Base-by-base conservation (phyloP, 2,888 invertebrate species). In the Plebejus anna region DNA sequence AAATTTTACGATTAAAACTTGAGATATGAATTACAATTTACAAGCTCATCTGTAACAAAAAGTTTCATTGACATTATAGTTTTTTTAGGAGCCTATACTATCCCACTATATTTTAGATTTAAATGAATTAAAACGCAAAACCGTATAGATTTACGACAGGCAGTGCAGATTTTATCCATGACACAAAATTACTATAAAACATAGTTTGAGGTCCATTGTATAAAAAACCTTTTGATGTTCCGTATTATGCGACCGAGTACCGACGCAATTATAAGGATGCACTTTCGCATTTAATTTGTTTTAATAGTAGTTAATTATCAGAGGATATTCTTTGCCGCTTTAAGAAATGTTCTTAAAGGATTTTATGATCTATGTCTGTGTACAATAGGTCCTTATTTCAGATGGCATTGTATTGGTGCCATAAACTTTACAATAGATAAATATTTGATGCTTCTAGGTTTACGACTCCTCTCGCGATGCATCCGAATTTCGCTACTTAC, bases 401-500 rank as follows among this genome's bases (percentile, higher is more conserved):
- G 66, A 66, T 66, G 32, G 66, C 61, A 28, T 61, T 61, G 70
- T 42, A 38, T 55, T 55, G 55, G 4, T 55, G 55, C 71, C 66
- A 28, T 66, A 71, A 71, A n/a, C 71, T 42, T 4, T n/a, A 71
- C 71, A 38, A 71, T 42, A 71, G 42, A 71, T 71, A 71, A 71
- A 71, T 71, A 71, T 71, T 42, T 71, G 42, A 71, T 42, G 71
- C 42, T 71, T 16, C 36, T 38, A 22, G 71, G 22, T 42, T 71
- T 71, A 42, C 71, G 42, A 71, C 38, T 71, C 71, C 3, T 42
- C 42, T 42, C 42, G 42, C 38, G 38, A 71, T 22, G 42, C 71
- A 13, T 71, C 38, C 38, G 9, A 42, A 71, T 71, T 71, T 71
- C 42, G 42, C 38, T 71, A 71, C n/a, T 32, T 66, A 36, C 28